Base-by-base conservation (phyloP, 2,888 invertebrate species). In the Alitta virens region DNA sequence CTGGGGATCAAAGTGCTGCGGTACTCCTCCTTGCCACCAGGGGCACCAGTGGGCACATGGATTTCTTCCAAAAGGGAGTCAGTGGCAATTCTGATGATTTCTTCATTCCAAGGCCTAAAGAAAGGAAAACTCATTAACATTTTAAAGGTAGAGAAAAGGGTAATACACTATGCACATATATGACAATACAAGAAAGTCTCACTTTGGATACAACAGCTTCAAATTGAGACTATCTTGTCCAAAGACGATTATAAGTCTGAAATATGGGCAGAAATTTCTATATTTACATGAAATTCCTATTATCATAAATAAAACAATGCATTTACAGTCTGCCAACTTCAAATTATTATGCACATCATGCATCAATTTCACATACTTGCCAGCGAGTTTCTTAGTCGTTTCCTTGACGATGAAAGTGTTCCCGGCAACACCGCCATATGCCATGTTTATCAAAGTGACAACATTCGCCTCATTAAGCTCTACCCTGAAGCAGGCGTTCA, bases 341-440 rank as follows among this genome's bases (percentile, higher is more conserved):
- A n/a, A n/a, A n/a, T n/a, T n/a, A n/a, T n/a, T n/a, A n/a, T n/a
- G n/a, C n/a, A n/a, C n/a, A n/a, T n/a, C n/a, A n/a, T n/a, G n/a
- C n/a, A n/a, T n/a, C n/a, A n/a, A n/a, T n/a, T 12, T 9, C 21
- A 46, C 24, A 25, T 38, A 82, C 81, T 73, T 75, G 60, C 83
- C 83, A 27, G 70, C 64, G 59, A 91, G 82, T 33, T 81, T 74
- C 58, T 86, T 77, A 63, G 88, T 86, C 0, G 93, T 88, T 74
- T 87, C 86, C 24, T 83, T 82, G 0, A 92, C 91, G 76, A 89
- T 83, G 54, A 90, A 86, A 0, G 94, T 93, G 1, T 88, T 91
- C 3, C 92, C 90, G 0, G 92, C 94, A 92, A 97, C 92, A 27
- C 96, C 97, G 60, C 97, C 96, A 77, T 88, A 96, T n/a, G 91